Base-by-base conservation (phyloP, 2,888 invertebrate genomes). In the Portevinia maculata region DNA sequence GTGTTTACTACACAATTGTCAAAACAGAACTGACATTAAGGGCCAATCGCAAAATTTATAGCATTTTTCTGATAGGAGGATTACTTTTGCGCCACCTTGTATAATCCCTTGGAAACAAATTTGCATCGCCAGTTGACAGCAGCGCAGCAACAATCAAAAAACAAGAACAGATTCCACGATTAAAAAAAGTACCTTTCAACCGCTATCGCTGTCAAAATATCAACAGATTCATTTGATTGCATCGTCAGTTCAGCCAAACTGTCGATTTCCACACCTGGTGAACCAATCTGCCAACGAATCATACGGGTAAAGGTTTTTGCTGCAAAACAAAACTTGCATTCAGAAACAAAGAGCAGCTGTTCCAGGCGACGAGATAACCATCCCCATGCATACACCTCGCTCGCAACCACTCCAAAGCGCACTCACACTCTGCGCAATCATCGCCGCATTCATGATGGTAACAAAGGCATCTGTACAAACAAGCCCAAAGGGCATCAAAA, bases 381-480 rank as follows among this genome's bases (percentile, higher is more conserved):
- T 71, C 70, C 64, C 39, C 52, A 52, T 52, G 50, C 57, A 34
- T 48, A 39, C 41, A 52, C 53, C 39, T 4, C 34, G 17, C 50
- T 67, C 9, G 32, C 32, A 32, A 52, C 59, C 65, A 53, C 65
- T 71, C 32, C 32, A 65, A 79, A 79, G 59, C 67, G 62, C 70
- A 70, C 34, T 59, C 52, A 46, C 64, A 39, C 17, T 15, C 52
- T 65, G n/a, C 41, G 17, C 46, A 9, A 3, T 19, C 15, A n/a
- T 17, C 50, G 48, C 28, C 46, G 71, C 59, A 52, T 71, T 59
- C 34, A 71, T 60, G 52, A 24, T 76, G 64, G 65, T 71, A 83
- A 83, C 81, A 83, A 83, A 76, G 78, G 81, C 81, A 83, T 83
- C 81, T 83, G 81, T 83, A 60, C 76, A 83, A 83, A 83, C 78